A percentile compares a stretch with the other conserved stretches of the same genome.
phyloP scores from a whole-genome alignment of 1,140 invertebrate species.

The Drosophila neocordata region DNA sequence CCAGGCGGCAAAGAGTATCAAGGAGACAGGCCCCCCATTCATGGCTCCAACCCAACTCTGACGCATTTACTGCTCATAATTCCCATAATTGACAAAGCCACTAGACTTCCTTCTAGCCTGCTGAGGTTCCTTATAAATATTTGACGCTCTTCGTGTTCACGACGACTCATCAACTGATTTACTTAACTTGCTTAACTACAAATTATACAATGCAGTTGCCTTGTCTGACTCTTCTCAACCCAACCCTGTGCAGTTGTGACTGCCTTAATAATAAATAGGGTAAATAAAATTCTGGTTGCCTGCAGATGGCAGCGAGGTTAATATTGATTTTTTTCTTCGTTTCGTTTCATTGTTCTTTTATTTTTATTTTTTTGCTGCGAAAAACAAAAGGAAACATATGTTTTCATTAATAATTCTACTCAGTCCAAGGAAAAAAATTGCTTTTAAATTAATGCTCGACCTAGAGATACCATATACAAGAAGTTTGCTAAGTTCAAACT shows the following conservation, averaged over 20 bases:
- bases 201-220: conserved; percentile 50
- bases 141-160: conserved; percentile 47
- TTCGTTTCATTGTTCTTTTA: conserved; percentile 1
- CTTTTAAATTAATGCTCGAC: not conserved
- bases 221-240: not conserved
- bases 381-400: conserved; percentile 74
- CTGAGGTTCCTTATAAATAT: conserved; percentile 64
- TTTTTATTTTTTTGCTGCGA: conserved; percentile 19
- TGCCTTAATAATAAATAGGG: conserved; percentile 44
- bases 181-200: conserved; percentile 68
- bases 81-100: conserved; percentile 55
- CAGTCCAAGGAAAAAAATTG: conserved; percentile 42
- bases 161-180: conserved; percentile 64
- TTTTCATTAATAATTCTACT: conserved; percentile 77
- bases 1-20: conserved; percentile 13
- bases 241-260: not conserved
- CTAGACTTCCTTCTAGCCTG: conserved; percentile 38
- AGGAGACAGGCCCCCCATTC: not conserved
- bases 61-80: conserved; percentile 56
- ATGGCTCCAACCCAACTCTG: conserved; percentile 20
- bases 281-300: conserved; percentile 50
- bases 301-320: conserved; percentile 33
- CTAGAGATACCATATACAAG: not conserved
- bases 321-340: conserved; percentile 68
- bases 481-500: no score